A percentile compares a stretch with the other conserved stretches of the same genome.
Evolutionary conservation across 2,797 vertebrate species (phyloP).

Genomic region (Adrianichthys oophorus): DNA sequence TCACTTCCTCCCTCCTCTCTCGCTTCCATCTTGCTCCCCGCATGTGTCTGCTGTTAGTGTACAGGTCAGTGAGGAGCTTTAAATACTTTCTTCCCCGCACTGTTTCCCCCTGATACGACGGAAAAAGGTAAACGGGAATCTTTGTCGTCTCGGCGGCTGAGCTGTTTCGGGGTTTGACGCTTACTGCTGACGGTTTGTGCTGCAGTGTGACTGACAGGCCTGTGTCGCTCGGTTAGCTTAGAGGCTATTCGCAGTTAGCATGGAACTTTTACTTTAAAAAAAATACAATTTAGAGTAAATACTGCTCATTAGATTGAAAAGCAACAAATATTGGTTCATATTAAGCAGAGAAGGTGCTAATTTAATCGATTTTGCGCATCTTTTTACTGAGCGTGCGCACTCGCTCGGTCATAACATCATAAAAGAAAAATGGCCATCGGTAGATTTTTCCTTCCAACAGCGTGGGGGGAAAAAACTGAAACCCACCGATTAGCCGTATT

Average conservation of each 20-base stretch:
- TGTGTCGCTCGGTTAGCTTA: constrained; percentile 31
- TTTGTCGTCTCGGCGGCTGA: constrained; percentile 22
- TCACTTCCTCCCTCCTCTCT: constrained; percentile 79
- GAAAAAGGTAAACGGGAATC: constrained; percentile 66
- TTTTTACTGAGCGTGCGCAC: too few relatives aligned
- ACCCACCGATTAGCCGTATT: too few relatives aligned
- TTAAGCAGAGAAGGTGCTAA: too few relatives aligned
- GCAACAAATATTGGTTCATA: too few relatives aligned
- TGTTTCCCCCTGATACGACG: constrained; percentile 53
- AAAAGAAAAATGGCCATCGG: too few relatives aligned
- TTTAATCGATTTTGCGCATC: too few relatives aligned
- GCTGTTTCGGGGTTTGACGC: constrained; percentile 14
- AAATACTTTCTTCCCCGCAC: constrained; percentile 68
- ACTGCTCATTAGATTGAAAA: too few relatives aligned
- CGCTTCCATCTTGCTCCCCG: constrained; percentile 82
- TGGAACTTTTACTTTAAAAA: constrained; percentile 27
- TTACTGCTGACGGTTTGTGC: constrained; percentile 20
- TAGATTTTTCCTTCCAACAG: too few relatives aligned
- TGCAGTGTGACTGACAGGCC: constrained; percentile 21
- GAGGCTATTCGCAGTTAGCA: constrained; percentile 53
- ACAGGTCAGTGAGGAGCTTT: constrained; percentile 80
- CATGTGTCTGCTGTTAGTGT: constrained; percentile 81
- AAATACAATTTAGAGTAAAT: constrained; percentile 15
- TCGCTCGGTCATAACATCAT: too few relatives aligned
- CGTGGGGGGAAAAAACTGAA: too few relatives aligned